phyloP scores from a whole-genome alignment of 2,113 vertebrate genomes.

The Ivindomyrus marchei region DNA sequence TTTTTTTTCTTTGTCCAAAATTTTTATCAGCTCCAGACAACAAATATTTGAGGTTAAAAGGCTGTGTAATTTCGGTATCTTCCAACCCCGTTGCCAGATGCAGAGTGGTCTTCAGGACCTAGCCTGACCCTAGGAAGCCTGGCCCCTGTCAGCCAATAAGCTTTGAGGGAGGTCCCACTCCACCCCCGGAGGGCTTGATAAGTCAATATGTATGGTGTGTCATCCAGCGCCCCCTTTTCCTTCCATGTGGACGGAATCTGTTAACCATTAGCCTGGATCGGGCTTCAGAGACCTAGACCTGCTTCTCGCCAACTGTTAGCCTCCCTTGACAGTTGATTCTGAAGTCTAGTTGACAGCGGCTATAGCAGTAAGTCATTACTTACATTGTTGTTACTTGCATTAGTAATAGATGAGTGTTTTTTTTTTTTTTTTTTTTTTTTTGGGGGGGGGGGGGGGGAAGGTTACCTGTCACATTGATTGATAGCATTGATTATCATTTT shows the following conservation, averaged over 20 bases:
- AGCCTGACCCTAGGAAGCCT: background rate
- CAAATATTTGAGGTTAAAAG: constrained; percentile 15
- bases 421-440: background rate
- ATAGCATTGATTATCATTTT: background rate
- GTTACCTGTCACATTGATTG: background rate
- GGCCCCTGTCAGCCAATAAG: background rate
- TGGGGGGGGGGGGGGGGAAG: background rate
- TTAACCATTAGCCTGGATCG: constrained; percentile 4
- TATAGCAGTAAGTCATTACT: background rate
- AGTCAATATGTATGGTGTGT: background rate
- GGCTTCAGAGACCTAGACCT: background rate
- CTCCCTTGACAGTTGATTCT: background rate
- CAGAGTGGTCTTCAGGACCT: background rate
- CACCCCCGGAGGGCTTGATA: background rate
- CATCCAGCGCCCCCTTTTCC: background rate
- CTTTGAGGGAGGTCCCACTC: constrained; percentile 1
- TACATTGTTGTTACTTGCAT: background rate
- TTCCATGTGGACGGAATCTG: background rate
- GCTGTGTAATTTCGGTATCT: background rate
- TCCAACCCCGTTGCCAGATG: background rate
- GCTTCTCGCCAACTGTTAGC: background rate
- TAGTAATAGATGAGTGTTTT: background rate
- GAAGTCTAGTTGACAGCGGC: background rate
- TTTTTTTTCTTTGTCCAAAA: background rate
- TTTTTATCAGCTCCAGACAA: constrained; percentile 13